These are phyloP conservation scores for Thermophis baileyi DNA, from an alignment of 2,113 vertebrate species.

Conservation along the genomic window DNA sequence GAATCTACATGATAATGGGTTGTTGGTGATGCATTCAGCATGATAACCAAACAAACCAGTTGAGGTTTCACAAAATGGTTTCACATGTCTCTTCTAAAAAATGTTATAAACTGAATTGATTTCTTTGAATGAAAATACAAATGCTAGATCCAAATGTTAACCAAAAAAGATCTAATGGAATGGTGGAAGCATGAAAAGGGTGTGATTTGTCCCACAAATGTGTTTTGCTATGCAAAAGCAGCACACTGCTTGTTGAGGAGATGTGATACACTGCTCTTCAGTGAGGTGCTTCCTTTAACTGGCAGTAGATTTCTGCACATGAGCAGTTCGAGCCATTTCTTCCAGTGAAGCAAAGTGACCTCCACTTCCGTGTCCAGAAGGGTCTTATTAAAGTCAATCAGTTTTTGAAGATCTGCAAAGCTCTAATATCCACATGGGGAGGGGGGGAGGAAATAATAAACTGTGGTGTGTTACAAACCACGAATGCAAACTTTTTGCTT, in stretches of 20 bases:
- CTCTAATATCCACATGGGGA: not conserved
- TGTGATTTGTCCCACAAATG: not conserved
- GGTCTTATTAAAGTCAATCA: not conserved
- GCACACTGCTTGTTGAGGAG: not conserved
- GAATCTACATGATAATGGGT: not conserved
- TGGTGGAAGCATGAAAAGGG: not conserved
- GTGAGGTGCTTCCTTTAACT: not conserved
- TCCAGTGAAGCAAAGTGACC: not conserved
- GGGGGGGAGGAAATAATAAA: not conserved
- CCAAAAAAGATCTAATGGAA: not conserved
- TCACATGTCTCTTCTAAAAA: conserved; percentile 34
- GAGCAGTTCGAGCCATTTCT: not conserved
- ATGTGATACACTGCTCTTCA: not conserved
- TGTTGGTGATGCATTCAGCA: conserved; percentile 36
- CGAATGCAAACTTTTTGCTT: not conserved
- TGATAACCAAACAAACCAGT: conserved; percentile 43
- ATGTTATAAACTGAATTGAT: conserved; percentile 39
- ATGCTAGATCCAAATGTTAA: conserved; percentile 9
- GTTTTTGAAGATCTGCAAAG: not conserved
- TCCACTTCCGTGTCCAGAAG: not conserved
- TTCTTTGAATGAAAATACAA: conserved; percentile 55
- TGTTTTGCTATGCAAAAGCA: not conserved
- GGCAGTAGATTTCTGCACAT: not conserved
- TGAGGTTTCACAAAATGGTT: conserved; percentile 36
- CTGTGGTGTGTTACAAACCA: not conserved